A percentile compares a stretch with the other conserved stretches of the same genome.
phyloP scores from a whole-genome alignment of 2,888 invertebrate genomes.

The Brenthis hecate region DNA sequence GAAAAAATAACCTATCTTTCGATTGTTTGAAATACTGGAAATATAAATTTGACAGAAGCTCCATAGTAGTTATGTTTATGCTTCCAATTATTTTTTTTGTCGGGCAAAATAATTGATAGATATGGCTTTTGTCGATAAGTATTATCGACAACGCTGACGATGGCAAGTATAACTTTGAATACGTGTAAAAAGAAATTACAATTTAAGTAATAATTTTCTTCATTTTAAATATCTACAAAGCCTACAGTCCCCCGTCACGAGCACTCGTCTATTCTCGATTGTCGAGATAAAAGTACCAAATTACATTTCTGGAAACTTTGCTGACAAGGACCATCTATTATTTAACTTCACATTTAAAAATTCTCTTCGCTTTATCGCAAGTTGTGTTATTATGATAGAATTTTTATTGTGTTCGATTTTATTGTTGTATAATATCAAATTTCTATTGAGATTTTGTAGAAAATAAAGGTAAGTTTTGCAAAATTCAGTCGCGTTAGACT shows the following conservation, averaged over 20 bases:
- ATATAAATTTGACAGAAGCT: no score
- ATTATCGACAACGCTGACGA: background rate
- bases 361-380: background rate
- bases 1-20: no score
- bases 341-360: conserved; percentile 28
- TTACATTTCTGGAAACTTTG: conserved; percentile 27
- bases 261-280: conserved; percentile 29
- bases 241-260: conserved; percentile 21
- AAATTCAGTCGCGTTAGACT: no score
- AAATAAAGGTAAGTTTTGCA: no score
- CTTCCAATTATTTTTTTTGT: no score
- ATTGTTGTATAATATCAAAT: background rate
- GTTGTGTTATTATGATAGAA: background rate
- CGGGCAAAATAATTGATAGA: no score
- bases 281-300: conserved; percentile 34
- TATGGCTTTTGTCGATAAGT: background rate
- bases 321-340: conserved; percentile 28
- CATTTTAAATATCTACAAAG: conserved; percentile 9
- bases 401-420: background rate
- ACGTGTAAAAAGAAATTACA: conserved; percentile 3
- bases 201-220: conserved; percentile 10
- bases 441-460: no score
- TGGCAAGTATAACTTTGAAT: background rate
- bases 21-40: no score
- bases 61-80: no score